Conservation (phyloP, 2,113 vertebrate genomes). For the Crotophaga sulcirostris region DNA sequence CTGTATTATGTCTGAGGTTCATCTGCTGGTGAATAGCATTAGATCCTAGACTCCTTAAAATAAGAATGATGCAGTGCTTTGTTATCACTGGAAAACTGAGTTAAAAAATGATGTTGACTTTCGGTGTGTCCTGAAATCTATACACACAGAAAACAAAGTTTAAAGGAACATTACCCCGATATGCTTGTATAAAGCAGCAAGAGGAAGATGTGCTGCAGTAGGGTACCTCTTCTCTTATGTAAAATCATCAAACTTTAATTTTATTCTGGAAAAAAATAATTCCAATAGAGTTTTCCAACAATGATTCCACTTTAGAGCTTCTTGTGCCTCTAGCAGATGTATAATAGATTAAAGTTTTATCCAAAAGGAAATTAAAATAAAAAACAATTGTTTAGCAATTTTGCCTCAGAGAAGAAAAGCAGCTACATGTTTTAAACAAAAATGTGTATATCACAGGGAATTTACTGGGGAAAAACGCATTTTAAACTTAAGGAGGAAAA, state of each 20-base stretch:
- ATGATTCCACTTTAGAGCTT: not conserved
- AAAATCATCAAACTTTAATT: not conserved
- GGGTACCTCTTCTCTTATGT: not conserved
- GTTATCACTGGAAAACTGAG: not conserved
- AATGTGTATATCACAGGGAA: not conserved
- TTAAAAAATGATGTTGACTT: not conserved
- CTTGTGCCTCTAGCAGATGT: not conserved
- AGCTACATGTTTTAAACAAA: not conserved
- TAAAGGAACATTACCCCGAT: not conserved
- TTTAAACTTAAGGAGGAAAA: not conserved
- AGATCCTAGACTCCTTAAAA: not conserved
- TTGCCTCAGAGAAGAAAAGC: not conserved
- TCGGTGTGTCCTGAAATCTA: not conserved
- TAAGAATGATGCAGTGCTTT: not conserved
- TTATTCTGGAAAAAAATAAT: not conserved
- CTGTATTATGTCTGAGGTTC: not conserved
- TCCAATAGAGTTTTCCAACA: not conserved
- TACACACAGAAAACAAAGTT: not conserved
- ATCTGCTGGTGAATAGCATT: not conserved
- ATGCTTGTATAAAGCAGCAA: not conserved
- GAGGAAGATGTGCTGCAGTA: not conserved
- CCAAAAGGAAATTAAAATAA: slow-evolving; percentile 38
- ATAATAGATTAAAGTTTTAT: slow-evolving; percentile 11
- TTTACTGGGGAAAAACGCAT: not conserved
- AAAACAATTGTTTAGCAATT: not conserved